Conservation (phyloP, 1,140 invertebrate species). For the Tyrophagus putrescentiae region DNA sequence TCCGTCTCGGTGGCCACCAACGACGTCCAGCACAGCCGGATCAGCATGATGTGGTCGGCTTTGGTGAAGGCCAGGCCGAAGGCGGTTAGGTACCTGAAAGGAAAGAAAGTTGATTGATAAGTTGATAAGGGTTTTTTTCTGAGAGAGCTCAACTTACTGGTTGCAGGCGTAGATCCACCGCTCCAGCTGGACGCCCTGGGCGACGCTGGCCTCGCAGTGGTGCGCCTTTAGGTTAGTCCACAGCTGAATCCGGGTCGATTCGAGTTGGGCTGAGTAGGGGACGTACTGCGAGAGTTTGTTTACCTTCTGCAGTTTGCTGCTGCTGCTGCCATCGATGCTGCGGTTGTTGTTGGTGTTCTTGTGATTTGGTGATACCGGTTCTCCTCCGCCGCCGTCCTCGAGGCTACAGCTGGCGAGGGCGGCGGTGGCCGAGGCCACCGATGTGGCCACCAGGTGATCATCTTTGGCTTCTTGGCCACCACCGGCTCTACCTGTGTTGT, state of each 20-base stretch:
- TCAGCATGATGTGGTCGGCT: slow-evolving; percentile 65
- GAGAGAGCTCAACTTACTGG: background rate
- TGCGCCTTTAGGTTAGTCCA: background rate
- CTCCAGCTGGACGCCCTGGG: background rate
- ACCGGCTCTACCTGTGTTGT: no score
- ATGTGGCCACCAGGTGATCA: no score
- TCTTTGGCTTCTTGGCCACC: no score
- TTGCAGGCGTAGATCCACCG: background rate
- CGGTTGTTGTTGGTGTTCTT: background rate
- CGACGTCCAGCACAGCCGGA: slow-evolving; percentile 57
- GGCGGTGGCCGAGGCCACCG: no score
- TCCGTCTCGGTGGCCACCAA: background rate
- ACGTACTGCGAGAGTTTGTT: background rate
- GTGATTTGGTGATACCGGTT: no score
- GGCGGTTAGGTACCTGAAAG: slow-evolving; percentile 48
- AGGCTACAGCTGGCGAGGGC: no score
- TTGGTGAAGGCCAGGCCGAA: slow-evolving; percentile 74
- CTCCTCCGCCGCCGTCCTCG: no score
- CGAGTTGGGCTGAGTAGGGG: background rate
- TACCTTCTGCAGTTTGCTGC: background rate
- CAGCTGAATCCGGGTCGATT: background rate
- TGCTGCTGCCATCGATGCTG: background rate
- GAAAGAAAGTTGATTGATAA: no score
- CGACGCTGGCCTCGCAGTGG: background rate
- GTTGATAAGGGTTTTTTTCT: no score